Evolutionary conservation across 1,140 invertebrate genomes (phyloP), one percentile per base, ranked within the genome.

Genomic region (Saccostrea cuccullata): DNA sequence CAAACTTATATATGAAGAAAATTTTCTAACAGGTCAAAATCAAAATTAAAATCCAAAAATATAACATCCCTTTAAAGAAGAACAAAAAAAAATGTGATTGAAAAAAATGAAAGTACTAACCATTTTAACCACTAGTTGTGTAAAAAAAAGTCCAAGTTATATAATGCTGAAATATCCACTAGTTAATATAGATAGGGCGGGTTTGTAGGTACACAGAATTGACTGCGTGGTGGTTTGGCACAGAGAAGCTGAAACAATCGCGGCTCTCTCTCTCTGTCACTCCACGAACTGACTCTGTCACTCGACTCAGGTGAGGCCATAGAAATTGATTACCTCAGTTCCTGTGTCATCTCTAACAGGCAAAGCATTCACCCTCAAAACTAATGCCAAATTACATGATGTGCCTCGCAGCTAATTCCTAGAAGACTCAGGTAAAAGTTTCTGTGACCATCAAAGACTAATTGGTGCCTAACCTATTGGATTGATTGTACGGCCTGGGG

Each of bases 301-400:
- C 30, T 73, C 70, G 23, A 73, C 70, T 73, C 70, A 73, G 70
- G 70, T 73, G 70, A 73, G 70, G 70, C 26, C 70, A 11, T 36
- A 73, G 70, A 73, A 73, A 73, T 73, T 73, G 70, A 73, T 73
- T 73, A 73, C 23, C 30, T 73, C 36, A 73, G 70, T 73, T 73
- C 70, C 70, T 73, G 70, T 73, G 70, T 73, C 70, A 73, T 73
- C 70, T 36, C 70, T 30, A 73, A 73, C 70, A 73, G 70, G 26
- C 70, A 73, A 73, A 73, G 70, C 70, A 73, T 73, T 73, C 70
- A 73, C 70, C 70, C 70, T 73, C 70, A 26, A 73, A 73, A 73
- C 70, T 73, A 73, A 73, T 73, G 70, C 70, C 70, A 73, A 73
- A 73, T 73, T 73, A 73, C 70, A 73, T 73, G 70, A 73, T 73